Evolutionary conservation across 2,888 invertebrate genomes (phyloP).

Genomic region (Digitonthophagus gazella): DNA sequence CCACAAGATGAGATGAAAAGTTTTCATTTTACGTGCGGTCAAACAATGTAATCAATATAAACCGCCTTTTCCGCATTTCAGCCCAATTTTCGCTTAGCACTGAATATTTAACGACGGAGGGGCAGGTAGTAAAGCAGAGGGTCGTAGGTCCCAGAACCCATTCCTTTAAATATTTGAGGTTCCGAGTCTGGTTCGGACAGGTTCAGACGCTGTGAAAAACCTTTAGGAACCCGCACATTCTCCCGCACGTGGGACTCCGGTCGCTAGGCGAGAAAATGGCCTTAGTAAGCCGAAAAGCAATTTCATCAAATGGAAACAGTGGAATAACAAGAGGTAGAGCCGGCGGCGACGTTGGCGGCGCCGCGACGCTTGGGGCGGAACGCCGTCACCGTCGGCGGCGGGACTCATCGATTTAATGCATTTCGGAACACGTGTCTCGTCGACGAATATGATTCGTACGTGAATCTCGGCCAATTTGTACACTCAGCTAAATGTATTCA

Average conservation of each 20-base stretch:
- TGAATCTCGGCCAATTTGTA: slow-evolving; percentile 5
- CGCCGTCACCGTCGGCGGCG: not conserved
- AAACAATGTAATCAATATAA: not conserved
- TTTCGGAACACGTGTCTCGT: slow-evolving; percentile 13
- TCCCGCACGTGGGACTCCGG: not conserved
- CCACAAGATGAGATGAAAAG: not conserved
- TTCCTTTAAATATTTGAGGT: slow-evolving; percentile 11
- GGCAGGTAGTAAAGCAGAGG: not conserved
- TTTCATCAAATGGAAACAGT: slow-evolving; percentile 14
- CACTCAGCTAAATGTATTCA: slow-evolving; percentile 2
- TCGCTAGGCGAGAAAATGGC: not conserved
- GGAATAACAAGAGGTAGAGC: slow-evolving; percentile 6
- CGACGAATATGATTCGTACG: slow-evolving; percentile 5
- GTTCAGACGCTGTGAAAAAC: slow-evolving; percentile 5
- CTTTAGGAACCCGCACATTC: not conserved
- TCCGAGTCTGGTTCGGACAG: not conserved
- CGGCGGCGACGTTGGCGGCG: not conserved
- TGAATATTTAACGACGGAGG: not conserved
- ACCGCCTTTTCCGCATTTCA: not conserved
- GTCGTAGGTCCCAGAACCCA: not conserved
- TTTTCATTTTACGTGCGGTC: not conserved
- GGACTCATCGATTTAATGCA: slow-evolving; percentile 6
- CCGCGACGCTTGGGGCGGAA: not conserved
- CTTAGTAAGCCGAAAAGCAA: slow-evolving; percentile 17
- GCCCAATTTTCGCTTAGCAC: not conserved